phyloP scores from a whole-genome alignment of 2,888 invertebrate genomes.

The Bellardia bayeri region DNA sequence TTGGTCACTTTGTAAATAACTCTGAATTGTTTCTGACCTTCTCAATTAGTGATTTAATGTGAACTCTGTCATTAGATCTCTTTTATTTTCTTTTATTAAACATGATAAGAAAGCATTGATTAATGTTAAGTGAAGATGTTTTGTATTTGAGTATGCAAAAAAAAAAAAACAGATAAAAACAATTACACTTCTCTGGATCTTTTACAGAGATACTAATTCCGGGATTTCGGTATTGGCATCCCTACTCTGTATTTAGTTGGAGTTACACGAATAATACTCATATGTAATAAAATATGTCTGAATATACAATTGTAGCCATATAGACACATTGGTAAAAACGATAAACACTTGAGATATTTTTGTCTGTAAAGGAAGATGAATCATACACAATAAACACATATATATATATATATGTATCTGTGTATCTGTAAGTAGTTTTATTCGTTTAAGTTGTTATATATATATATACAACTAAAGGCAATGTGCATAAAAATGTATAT shows the following conservation, averaged over 20 bases:
- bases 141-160: no score
- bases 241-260: background rate
- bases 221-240: no score
- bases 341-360: constrained; percentile 25
- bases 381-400: constrained; percentile 3
- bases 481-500: background rate
- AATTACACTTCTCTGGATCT: no score
- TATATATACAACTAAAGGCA: background rate
- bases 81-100: no score
- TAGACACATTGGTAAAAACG: constrained; percentile 4
- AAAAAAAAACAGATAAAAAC: no score
- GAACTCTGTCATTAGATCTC: no score
- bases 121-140: no score
- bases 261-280: background rate
- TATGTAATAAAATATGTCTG: constrained; percentile 10
- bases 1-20: no score
- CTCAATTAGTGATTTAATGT: no score
- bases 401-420: background rate
- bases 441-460: background rate
- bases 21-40: no score
- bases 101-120: no score
- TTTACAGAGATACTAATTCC: no score
- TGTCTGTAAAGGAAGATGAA: constrained; percentile 10
- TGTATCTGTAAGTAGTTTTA: background rate
- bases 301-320: background rate